These are phyloP conservation scores for Ophion obscuratus DNA, from an alignment of 2,888 invertebrate species.

Conservation along the genomic window DNA sequence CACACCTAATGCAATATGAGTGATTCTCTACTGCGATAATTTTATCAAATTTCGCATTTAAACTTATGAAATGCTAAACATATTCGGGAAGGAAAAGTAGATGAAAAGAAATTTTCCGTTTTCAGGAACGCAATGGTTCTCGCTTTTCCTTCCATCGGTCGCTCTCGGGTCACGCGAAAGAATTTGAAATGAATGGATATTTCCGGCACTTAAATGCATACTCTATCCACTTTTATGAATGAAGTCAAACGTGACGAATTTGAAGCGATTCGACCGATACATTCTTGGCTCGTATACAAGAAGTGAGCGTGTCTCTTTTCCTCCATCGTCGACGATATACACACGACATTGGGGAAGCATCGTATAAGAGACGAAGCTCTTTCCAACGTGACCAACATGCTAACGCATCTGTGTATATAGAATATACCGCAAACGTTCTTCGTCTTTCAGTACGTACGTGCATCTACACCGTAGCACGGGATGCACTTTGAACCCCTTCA, in stretches of 20 bases:
- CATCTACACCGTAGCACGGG: slow-evolving; percentile 32
- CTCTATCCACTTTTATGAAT: slow-evolving; percentile 58
- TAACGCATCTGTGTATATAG: slow-evolving; percentile 8
- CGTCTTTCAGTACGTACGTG: slow-evolving; percentile 36
- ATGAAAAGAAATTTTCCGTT: neutral
- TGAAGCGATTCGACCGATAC: slow-evolving; percentile 51
- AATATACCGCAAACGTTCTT: slow-evolving; percentile 1
- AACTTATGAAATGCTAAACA: too few relatives aligned
- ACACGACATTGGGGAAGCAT: slow-evolving; percentile 59
- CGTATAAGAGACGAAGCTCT: slow-evolving; percentile 60
- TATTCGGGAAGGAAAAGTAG: too few relatives aligned
- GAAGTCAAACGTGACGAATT: slow-evolving; percentile 58
- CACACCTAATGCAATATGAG: too few relatives aligned
- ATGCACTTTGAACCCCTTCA: slow-evolving; percentile 40
- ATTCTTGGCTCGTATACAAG: slow-evolving; percentile 42
- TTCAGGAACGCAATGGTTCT: neutral
- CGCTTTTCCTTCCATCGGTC: neutral
- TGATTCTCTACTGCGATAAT: too few relatives aligned
- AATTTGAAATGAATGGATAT: slow-evolving; percentile 28
- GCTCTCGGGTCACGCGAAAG: slow-evolving; percentile 6
- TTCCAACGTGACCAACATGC: slow-evolving; percentile 60
- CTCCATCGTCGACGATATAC: slow-evolving; percentile 42
- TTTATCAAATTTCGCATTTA: too few relatives aligned
- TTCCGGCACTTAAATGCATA: slow-evolving; percentile 50
- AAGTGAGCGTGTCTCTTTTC: slow-evolving; percentile 25